Evolutionary conservation across 2,797 vertebrate genomes (phyloP).

Genomic region (Mormyrops attenuatus): DNA sequence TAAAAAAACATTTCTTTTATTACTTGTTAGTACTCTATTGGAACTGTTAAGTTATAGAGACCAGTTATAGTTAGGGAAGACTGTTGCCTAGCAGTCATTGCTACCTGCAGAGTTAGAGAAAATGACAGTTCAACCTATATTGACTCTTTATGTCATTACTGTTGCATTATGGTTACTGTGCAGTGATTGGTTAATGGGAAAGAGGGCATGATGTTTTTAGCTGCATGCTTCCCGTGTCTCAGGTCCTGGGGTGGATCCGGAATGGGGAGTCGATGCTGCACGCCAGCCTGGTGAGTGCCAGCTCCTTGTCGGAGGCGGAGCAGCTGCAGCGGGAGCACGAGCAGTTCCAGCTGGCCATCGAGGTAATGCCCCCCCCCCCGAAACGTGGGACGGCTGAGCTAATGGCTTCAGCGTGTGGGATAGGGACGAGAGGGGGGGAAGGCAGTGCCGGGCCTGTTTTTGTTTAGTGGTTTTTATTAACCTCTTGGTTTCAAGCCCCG

Average conservation of each 20-base stretch:
- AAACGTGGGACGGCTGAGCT: neutral
- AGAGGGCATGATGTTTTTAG: neutral
- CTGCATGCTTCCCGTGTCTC: constrained; percentile 19
- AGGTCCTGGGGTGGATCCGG: constrained; percentile 96
- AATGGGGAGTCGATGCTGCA: constrained; percentile 96
- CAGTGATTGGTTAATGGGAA: neutral
- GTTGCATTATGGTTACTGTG: neutral
- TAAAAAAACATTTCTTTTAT: neutral
- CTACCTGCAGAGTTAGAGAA: neutral
- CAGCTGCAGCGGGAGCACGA: constrained; percentile 95
- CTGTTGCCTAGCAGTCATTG: neutral
- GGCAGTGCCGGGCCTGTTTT: neutral
- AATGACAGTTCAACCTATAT: neutral
- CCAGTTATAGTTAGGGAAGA: neutral
- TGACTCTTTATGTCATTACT: neutral
- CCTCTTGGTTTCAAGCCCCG: neutral
- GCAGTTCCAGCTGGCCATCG: constrained; percentile 94
- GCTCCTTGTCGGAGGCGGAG: constrained; percentile 91
- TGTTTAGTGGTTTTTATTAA: constrained; percentile 1
- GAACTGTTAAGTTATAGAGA: neutral
- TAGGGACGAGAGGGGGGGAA: neutral
- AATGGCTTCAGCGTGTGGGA: constrained; percentile 22
- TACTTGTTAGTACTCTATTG: neutral
- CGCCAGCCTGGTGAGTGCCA: constrained; percentile 87
- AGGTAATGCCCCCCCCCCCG: constrained; percentile 61